Base-by-base conservation (phyloP, 2,113 vertebrate species). In the Quiscalus mexicanus region DNA sequence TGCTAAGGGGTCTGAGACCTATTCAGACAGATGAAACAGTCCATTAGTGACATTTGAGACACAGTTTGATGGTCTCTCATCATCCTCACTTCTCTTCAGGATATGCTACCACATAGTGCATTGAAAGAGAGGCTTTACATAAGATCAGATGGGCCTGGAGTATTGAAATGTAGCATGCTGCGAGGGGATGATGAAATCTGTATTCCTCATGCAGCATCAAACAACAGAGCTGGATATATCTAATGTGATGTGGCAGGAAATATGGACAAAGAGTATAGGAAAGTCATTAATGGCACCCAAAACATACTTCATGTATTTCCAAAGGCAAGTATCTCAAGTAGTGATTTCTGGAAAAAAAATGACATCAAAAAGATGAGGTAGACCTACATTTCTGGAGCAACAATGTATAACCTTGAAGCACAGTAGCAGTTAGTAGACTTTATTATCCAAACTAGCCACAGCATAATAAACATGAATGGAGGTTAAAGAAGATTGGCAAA, bases 1-100 rank as follows among this genome's bases (percentile, higher is more conserved):
- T 84, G 44, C 49, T 68, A 69, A 84, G 49, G 58, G 20, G 64
- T 28, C 53, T 0, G 5, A 95, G 81, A 60, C 35, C 47, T 84
- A 24, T 41, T 93, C 74, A 89, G 58, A 31, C 21, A 71, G 22
- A 49, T 84, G 41, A 75, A 70, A 75, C 23, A 31, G 15, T 78
- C 84, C 87, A 89, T 87, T 89, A 90, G 30, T 84, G 69, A 60
- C n/a, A 62, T 91, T 56, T 89, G 84, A 91, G 50, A 60, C 17
- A 37, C 28, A 49, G n/a, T 82, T 44, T 89, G 35, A 86, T 87
- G 0, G 0, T 37, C 22, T 89, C 37, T 89, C 49, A 52, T 37
- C 37, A 62, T 76, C 53, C n/a, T 91, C 28, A 44, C 33, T 81
- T 80, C 31, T 63, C 33, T 75, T 92, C 33, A 30, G 60, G 58